phyloP scores from a whole-genome alignment of 2,797 vertebrate species.

The Discoglossus pictus region DNA sequence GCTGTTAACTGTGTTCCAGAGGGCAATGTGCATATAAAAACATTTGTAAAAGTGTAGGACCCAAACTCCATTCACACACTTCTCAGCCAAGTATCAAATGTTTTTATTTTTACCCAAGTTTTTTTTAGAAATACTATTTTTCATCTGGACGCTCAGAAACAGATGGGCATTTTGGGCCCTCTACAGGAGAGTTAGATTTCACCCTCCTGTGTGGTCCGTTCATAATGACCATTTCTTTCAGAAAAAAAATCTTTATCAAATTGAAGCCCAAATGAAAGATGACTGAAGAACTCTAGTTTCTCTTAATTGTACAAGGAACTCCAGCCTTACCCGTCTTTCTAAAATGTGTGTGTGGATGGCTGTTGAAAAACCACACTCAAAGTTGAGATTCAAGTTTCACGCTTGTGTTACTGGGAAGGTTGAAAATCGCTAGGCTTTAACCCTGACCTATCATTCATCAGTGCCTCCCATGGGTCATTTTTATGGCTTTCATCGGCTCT shows the following conservation, averaged over 20 bases:
- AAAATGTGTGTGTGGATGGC: constrained; percentile 48
- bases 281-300: constrained; percentile 56
- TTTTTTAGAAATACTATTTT: constrained; percentile 39
- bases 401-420: constrained; percentile 54
- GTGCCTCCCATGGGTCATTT: constrained; percentile 54
- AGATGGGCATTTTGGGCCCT: constrained; percentile 41
- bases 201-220: constrained; percentile 42
- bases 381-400: constrained; percentile 45
- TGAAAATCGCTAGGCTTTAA: constrained; percentile 53
- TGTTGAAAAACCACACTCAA: constrained; percentile 45
- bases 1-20: too few species aligned
- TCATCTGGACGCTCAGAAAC: constrained; percentile 39
- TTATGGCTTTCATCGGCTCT: constrained; percentile 58
- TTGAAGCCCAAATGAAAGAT: constrained; percentile 52
- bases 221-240: constrained; percentile 44
- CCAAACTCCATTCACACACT: constrained; percentile 5
- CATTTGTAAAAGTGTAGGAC: not conserved
- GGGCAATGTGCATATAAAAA: not conserved
- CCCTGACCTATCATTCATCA: constrained; percentile 57
- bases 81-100: constrained; percentile 22
- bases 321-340: constrained; percentile 17
- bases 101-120: constrained; percentile 36
- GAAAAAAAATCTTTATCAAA: constrained; percentile 51
- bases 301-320: constrained; percentile 46
- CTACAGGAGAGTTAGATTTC: constrained; percentile 46